Conservation (phyloP, 2,113 vertebrate genomes). For the Epinephelus moara region DNA sequence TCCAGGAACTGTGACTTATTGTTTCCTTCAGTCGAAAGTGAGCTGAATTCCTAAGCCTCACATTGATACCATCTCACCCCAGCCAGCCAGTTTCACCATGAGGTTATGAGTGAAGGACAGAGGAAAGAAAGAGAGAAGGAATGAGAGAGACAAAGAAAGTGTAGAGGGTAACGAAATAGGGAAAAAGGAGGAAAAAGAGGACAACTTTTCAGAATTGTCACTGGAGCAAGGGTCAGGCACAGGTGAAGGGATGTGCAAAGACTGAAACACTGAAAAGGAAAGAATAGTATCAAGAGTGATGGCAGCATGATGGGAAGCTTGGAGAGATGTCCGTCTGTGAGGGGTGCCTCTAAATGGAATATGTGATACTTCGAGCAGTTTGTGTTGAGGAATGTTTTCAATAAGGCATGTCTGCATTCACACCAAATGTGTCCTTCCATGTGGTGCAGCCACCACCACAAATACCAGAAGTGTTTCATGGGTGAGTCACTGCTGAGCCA, state of each 20-base stretch:
- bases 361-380: background rate
- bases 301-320: background rate
- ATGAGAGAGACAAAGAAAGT: background rate
- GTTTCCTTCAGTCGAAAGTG: constrained; percentile 37
- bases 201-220: background rate
- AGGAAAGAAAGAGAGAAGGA: background rate
- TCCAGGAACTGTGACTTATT: constrained; percentile 41
- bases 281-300: background rate
- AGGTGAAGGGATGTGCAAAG: background rate
- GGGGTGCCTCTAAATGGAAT: background rate
- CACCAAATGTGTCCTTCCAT: constrained; percentile 19
- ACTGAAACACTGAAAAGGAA: background rate
- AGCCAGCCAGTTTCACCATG: constrained; percentile 37
- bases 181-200: background rate
- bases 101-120: constrained; percentile 39
- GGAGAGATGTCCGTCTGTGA: background rate
- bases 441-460: constrained; percentile 19
- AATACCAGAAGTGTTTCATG: constrained; percentile 1
- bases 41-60: constrained; percentile 54
- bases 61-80: constrained; percentile 37
- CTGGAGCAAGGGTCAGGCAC: background rate
- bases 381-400: constrained; percentile 22
- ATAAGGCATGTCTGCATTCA: background rate
- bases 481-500: constrained; percentile 29
- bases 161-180: background rate